Conservation (phyloP, 2,888 invertebrate genomes). For the Slavum lentiscoides region DNA sequence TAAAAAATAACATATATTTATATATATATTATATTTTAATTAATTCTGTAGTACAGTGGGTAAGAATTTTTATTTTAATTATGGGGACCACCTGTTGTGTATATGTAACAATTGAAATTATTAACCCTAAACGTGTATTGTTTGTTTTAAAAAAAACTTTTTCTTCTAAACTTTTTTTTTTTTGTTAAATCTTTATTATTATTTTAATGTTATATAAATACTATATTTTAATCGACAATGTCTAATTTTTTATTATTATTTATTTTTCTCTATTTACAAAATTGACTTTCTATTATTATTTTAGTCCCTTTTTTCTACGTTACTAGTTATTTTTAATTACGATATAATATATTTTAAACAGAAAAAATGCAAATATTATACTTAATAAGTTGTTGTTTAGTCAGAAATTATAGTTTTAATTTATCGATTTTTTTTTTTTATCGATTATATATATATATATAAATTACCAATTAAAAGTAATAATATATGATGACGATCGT, state of each 20-base stretch:
- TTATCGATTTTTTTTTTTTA: constrained; percentile 18
- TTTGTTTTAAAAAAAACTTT: constrained; percentile 5
- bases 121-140: constrained; percentile 21
- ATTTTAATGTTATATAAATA: constrained; percentile 27
- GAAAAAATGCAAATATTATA: constrained; percentile 19
- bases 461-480: constrained; percentile 33
- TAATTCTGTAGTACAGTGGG: constrained; percentile 22
- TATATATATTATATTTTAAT: background rate
- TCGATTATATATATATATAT: constrained; percentile 1
- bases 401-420: constrained; percentile 36
- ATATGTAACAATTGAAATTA: constrained; percentile 25
- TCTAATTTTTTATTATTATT: constrained; percentile 19
- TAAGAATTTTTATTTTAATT: constrained; percentile 5
- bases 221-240: constrained; percentile 23
- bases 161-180: constrained; percentile 26
- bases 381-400: constrained; percentile 33
- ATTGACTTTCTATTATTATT: constrained; percentile 43
- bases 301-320: constrained; percentile 20
- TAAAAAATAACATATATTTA: background rate
- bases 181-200: constrained; percentile 39
- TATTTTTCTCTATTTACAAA: constrained; percentile 16
- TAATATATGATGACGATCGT: constrained; percentile 6
- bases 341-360: constrained; percentile 44
- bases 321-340: constrained; percentile 43
- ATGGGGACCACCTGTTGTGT: constrained; percentile 35